Conservation (phyloP, 2,113 vertebrate genomes). For the Ictidomys tridecemlineatus region DNA sequence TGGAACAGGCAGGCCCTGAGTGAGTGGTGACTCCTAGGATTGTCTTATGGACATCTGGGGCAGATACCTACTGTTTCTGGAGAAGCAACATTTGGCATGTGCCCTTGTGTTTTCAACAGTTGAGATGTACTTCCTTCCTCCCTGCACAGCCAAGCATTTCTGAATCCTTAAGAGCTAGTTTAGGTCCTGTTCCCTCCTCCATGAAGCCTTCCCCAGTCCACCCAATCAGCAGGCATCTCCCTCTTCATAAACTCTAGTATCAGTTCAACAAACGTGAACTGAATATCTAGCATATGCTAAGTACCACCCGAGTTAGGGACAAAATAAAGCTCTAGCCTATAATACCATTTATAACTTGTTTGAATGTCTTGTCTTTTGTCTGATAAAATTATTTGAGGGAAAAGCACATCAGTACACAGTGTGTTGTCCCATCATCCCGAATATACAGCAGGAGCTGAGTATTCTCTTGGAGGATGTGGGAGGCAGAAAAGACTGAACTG, state of each 20-base stretch:
- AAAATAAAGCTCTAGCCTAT: not conserved
- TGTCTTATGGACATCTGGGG: accelerated
- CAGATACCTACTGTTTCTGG: accelerated
- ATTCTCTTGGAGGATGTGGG: not conserved
- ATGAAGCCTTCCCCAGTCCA: not conserved
- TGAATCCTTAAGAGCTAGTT: not conserved
- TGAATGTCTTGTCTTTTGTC: not conserved
- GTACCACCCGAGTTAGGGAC: accelerated
- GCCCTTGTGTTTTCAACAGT: not conserved
- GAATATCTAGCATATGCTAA: accelerated
- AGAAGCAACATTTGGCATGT: too few relatives aligned
- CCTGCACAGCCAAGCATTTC: not conserved
- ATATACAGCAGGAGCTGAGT: not conserved
- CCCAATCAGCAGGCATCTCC: not conserved
- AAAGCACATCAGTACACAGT: not conserved
- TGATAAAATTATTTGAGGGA: not conserved
- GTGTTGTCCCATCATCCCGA: not conserved
- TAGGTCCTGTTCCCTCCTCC: not conserved
- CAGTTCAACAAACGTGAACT: not conserved
- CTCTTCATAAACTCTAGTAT: not conserved
- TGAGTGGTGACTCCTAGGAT: too few relatives aligned
- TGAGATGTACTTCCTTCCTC: not conserved
- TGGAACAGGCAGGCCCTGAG: accelerated
- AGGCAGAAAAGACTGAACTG: not conserved
- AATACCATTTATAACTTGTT: not conserved